Evolutionary conservation across 2,888 invertebrate genomes (phyloP).

Genomic region (Caenorhabditis zanzibari): DNA sequence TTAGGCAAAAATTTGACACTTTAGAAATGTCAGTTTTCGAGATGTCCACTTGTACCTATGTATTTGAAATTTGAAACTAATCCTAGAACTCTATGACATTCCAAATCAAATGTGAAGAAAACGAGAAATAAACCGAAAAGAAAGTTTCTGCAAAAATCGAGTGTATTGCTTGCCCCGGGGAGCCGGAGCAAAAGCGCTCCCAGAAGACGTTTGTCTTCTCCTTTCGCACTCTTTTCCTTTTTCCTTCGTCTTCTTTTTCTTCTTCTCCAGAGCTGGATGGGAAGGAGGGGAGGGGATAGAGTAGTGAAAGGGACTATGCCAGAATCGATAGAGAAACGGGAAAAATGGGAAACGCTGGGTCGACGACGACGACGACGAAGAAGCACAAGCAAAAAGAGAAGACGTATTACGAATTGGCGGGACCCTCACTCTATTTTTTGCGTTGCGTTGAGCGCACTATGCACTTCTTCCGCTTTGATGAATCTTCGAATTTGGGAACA

Average conservation of each 20-base stretch:
- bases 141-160: constrained; percentile 26
- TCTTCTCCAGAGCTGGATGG: constrained; percentile 20
- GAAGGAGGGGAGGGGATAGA: constrained; percentile 8
- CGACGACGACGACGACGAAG: constrained; percentile 7
- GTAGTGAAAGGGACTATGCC: constrained; percentile 31
- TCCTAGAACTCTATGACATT: no score
- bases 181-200: constrained; percentile 44
- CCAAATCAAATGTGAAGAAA: not conserved
- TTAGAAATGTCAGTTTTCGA: no score
- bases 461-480: constrained; percentile 50
- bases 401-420: constrained; percentile 53
- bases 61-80: not conserved
- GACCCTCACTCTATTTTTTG: constrained; percentile 32
- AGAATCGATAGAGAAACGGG: constrained; percentile 53
- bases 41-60: no score
- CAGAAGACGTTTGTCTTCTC: constrained; percentile 63
- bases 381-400: constrained; percentile 34
- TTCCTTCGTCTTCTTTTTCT: constrained; percentile 15
- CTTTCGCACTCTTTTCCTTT: constrained; percentile 21
- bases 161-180: not conserved
- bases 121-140: constrained; percentile 25
- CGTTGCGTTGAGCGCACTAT: constrained; percentile 6
- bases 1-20: no score
- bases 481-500: not conserved
- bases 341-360: constrained; percentile 5